Percentiles rank a stretch among this genome's conserved stretches.
These are phyloP conservation scores for Agrypnia vestita DNA, from an alignment of 1,140 invertebrate species.

Conservation along the genomic window DNA sequence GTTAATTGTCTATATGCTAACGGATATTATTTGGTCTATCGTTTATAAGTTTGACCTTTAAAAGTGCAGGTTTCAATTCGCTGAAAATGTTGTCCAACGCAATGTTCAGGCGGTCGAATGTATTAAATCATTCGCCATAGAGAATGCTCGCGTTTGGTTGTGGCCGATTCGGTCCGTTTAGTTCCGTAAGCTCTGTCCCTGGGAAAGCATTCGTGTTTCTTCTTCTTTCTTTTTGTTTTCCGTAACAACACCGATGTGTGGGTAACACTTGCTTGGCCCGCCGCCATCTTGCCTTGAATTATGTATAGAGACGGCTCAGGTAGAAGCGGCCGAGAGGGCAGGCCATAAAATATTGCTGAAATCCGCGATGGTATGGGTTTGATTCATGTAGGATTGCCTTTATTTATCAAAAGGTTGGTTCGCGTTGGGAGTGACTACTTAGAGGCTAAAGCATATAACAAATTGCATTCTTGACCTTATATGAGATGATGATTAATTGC, in stretches of 20 bases:
- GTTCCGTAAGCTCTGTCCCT: conserved; percentile 32
- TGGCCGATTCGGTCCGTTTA: conserved; percentile 18
- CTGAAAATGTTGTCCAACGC: too few species aligned
- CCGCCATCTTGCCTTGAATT: conserved; percentile 50
- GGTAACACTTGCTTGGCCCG: conserved; percentile 40
- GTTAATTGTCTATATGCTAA: too few species aligned
- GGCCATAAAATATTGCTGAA: conserved; percentile 35
- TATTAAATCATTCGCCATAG: conserved; percentile 31
- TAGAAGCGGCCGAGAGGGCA: conserved; percentile 13
- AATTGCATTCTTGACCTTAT: not conserved
- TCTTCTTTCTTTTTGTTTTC: conserved; percentile 44
- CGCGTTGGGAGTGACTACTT: not conserved
- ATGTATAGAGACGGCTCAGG: conserved; percentile 36
- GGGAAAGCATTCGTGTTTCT: conserved; percentile 26
- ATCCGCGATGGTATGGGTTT: conserved; percentile 34
- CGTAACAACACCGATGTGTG: conserved; percentile 43
- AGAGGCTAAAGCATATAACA: not conserved
- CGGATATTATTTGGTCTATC: too few species aligned
- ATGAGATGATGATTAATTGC: not conserved
- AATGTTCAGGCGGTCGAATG: not conserved
- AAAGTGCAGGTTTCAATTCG: too few species aligned
- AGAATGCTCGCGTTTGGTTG: not conserved
- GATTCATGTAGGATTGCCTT: conserved; percentile 29
- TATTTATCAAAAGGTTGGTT: not conserved
- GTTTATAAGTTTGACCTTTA: too few species aligned